Conservation (phyloP, 2,797 vertebrate genomes). For the Tangara arthus region DNA sequence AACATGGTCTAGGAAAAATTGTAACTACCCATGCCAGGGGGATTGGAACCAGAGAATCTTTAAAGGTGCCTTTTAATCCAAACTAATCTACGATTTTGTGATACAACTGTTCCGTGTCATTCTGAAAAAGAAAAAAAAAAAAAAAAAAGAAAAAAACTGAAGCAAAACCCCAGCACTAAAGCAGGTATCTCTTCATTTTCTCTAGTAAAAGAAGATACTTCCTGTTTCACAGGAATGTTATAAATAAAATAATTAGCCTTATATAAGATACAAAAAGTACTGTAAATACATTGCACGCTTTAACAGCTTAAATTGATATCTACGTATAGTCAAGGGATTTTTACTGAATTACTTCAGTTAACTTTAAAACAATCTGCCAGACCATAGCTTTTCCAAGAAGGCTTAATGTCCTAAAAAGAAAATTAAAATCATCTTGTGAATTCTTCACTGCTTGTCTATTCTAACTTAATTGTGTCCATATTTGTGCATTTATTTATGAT, state of each 20-base stretch:
- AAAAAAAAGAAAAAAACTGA: too few relatives aligned
- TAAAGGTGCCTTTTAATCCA: neutral
- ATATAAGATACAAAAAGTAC: neutral
- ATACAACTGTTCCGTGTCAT: rapidly evolving
- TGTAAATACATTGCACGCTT: neutral
- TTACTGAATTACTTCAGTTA: neutral
- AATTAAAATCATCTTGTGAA: neutral
- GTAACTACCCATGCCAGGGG: rapidly evolving
- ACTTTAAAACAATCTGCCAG: neutral
- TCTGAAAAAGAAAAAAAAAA: neutral
- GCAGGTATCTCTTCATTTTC: neutral
- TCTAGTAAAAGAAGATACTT: neutral
- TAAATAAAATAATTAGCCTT: neutral
- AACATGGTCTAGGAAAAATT: neutral
- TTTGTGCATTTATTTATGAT: neutral
- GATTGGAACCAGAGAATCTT: neutral
- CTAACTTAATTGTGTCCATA: neutral
- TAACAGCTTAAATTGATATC: neutral
- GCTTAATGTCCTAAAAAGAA: neutral
- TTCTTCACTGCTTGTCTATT: neutral
- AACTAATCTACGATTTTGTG: neutral
- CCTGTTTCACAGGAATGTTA: neutral
- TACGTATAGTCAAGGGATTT: neutral
- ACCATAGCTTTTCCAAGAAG: neutral
- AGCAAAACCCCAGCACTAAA: neutral